phyloP scores from a whole-genome alignment of 2,113 vertebrate species.

The Catharus fuscescens region DNA sequence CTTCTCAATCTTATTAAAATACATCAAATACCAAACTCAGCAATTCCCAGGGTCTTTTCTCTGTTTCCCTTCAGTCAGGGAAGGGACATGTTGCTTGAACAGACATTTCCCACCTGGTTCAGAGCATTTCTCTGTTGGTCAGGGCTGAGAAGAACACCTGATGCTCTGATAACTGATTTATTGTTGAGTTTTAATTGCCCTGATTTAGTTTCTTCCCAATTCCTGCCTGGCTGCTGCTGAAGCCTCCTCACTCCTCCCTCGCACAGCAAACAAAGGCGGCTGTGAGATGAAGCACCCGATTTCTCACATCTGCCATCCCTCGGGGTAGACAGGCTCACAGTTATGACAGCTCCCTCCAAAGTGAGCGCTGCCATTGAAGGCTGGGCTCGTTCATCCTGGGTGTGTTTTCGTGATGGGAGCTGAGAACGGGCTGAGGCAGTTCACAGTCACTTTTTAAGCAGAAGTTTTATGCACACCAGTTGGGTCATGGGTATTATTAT shows the following conservation, averaged over 20 bases:
- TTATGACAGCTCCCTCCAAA: constrained; percentile 38
- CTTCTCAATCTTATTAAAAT: neutral
- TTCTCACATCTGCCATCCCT: constrained; percentile 31
- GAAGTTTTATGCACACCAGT: neutral
- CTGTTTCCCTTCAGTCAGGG: neutral
- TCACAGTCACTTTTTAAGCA: neutral
- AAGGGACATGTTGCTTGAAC: neutral
- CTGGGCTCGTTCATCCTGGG: neutral
- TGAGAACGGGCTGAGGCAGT: neutral
- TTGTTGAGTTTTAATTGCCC: neutral
- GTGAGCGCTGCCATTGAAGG: neutral
- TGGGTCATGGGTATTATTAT: neutral
- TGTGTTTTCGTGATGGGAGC: neutral
- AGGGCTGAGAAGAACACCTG: neutral
- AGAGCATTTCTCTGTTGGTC: neutral
- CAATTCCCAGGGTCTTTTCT: neutral
- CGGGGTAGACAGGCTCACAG: neutral
- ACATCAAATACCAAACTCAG: neutral
- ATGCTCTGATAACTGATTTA: neutral
- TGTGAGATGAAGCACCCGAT: neutral
- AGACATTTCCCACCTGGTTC: neutral
- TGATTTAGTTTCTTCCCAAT: neutral
- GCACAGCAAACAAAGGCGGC: neutral
- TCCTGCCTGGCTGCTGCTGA: neutral
- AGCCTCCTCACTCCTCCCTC: neutral